phyloP scores from a whole-genome alignment of 2,888 invertebrate genomes.

The Tenthredo distinguenda region DNA sequence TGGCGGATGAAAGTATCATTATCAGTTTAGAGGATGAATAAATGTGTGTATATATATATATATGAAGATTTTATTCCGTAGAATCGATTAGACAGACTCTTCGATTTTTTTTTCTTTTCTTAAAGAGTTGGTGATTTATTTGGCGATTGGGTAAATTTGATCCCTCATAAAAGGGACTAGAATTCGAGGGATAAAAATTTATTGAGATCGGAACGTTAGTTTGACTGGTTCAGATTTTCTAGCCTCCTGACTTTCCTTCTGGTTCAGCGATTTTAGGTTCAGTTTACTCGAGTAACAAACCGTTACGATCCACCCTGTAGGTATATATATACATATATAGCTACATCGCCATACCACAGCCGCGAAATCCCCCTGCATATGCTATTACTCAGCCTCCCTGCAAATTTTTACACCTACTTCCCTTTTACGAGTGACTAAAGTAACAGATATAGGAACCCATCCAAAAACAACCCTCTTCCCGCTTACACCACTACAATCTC shows the following conservation, averaged over 20 bases:
- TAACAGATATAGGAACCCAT: constrained; percentile 63
- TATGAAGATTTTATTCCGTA: neutral
- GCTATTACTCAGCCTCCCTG: constrained; percentile 62
- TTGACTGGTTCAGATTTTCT: constrained; percentile 41
- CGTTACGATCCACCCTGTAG: constrained; percentile 35
- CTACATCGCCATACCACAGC: neutral
- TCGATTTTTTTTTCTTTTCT: neutral
- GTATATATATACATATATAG: neutral
- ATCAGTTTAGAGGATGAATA: neutral
- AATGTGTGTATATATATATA: neutral
- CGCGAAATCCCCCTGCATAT: constrained; percentile 60
- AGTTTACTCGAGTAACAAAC: constrained; percentile 45
- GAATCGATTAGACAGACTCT: neutral
- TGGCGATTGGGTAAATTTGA: constrained; percentile 19
- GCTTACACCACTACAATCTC: neutral
- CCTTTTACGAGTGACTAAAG: constrained; percentile 70
- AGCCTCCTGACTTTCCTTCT: constrained; percentile 44
- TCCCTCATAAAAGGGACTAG: neutral
- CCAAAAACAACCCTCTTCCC: constrained; percentile 57
- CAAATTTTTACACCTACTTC: constrained; percentile 71
- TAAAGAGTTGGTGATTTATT: neutral
- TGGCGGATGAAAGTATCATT: constrained; percentile 15
- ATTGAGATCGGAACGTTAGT: constrained; percentile 25
- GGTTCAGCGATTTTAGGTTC: constrained; percentile 48
- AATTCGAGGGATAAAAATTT: neutral